These are phyloP conservation scores for Cerastoderma edule DNA, from an alignment of 2,888 invertebrate genomes.

Conservation along the genomic window DNA sequence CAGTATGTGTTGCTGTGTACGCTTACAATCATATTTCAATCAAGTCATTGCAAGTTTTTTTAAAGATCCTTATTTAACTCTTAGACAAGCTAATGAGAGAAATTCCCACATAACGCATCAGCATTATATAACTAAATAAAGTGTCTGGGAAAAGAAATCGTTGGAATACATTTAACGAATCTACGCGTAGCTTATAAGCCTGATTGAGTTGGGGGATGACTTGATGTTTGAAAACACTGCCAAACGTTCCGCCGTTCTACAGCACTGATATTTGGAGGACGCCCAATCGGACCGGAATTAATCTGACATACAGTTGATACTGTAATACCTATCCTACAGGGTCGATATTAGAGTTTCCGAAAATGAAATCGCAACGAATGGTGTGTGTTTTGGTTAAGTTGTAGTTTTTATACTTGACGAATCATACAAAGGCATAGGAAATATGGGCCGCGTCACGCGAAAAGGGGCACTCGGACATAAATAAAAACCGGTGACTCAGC, in stretches of 20 bases:
- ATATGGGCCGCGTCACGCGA: too few relatives aligned
- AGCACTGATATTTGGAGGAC: not conserved
- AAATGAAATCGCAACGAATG: too few relatives aligned
- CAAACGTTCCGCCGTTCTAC: slow-evolving; percentile 36
- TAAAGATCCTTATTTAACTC: not conserved
- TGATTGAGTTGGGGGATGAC: slow-evolving; percentile 47
- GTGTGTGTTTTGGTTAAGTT: slow-evolving; percentile 1
- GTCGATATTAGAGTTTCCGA: too few relatives aligned
- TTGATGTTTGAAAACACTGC: slow-evolving; percentile 59
- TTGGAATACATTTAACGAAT: not conserved
- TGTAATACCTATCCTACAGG: too few relatives aligned
- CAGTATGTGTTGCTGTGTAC: not conserved
- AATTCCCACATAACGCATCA: not conserved
- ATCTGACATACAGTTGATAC: too few relatives aligned
- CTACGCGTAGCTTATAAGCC: slow-evolving; percentile 2
- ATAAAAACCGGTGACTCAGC: too few relatives aligned
- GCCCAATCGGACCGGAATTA: too few relatives aligned
- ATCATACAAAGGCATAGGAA: too few relatives aligned
- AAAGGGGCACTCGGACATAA: too few relatives aligned
- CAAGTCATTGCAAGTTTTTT: not conserved
- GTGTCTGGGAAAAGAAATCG: not conserved
- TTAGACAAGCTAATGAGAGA: not conserved
- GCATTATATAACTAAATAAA: not conserved
- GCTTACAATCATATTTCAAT: not conserved
- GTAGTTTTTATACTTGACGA: too few relatives aligned